These are phyloP conservation scores for Brachyhypopomus gauderio DNA, from an alignment of 2,113 vertebrate genomes.

Conservation along the genomic window DNA sequence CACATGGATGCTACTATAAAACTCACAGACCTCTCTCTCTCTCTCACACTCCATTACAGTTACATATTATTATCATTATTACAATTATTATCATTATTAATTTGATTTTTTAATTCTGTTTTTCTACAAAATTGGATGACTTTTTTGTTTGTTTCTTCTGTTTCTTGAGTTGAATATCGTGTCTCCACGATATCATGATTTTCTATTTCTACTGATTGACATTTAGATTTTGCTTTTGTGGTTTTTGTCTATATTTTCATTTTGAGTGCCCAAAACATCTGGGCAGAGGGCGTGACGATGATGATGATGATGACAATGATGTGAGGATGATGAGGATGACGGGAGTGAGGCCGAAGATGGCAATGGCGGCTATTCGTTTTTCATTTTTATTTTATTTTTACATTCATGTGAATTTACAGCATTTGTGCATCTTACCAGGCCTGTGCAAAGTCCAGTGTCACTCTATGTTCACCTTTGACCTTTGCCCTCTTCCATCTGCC, in stretches of 20 bases:
- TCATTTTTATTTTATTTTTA: slow-evolving; percentile 38
- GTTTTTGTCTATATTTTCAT: neutral
- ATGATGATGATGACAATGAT: neutral
- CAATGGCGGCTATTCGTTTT: no score
- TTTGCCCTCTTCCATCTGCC: slow-evolving; percentile 47
- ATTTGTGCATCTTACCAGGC: slow-evolving; percentile 86
- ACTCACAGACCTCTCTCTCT: neutral
- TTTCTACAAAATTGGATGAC: no score
- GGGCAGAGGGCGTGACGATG: neutral
- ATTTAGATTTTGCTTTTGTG: slow-evolving; percentile 20
- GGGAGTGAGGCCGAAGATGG: neutral
- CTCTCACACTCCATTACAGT: slow-evolving; percentile 8
- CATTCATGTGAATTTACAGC: slow-evolving; percentile 99
- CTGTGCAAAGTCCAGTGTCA: slow-evolving; percentile 81
- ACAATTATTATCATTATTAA: neutral
- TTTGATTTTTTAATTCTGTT: neutral
- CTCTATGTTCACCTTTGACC: slow-evolving; percentile 63
- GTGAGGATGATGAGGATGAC: neutral
- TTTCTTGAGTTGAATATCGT: slow-evolving; percentile 10
- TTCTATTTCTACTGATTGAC: neutral
- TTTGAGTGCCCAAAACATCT: neutral
- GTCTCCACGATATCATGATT: neutral
- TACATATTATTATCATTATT: neutral
- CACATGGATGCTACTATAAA: slow-evolving; percentile 84
- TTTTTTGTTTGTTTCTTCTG: neutral